Base-by-base conservation (phyloP, 1,140 invertebrate species). In the Dreissena polymorpha region DNA sequence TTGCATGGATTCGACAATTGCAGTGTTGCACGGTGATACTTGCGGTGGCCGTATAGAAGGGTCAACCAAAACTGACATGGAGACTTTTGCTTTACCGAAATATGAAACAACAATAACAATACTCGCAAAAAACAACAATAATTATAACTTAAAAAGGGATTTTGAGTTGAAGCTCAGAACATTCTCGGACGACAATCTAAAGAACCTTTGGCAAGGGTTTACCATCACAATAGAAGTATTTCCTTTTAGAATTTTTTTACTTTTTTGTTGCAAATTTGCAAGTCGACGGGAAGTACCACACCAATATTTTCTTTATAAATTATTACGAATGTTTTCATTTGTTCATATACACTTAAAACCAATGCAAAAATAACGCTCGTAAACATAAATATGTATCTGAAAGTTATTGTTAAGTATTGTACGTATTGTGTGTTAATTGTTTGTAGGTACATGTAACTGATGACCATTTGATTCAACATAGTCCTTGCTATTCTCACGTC, bases 31-130 rank as follows among this genome's bases (percentile, higher is more conserved):
- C 23, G 10, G 13, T 10, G 76, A 71, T 27, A 79, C 76, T 5
- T 69, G 76, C 53, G 76, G 76, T 0, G 76, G 68, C 5, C 60
- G 68, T 21, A 50, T 79, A 55, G 65, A 65, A 2, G 74, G 74
- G 18, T 57, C 50, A 13, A 76, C 74, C 0, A 8, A 0, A n/a
- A 23, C 16, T 60, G 57, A 23, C 57, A 60, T 18, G 39, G 49
- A 7, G 23, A 78, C 64, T 23, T 29, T 68, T 53, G 64, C 10
- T 65, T 57, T 16, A 10, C 49, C 16, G 50, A 51, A 51, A 39
- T 6, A 53, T 25, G 27, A 50, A 21, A 67, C 49, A 13, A 77
- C 64, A 14, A 67, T 77, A 7, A 77, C 74, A 13, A 67, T 77
- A 51, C 49, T 63, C 14, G 65, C 64, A 10, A 77, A 67, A 18